phyloP scores from a whole-genome alignment of 35 echinoderm and acorn worm genomes.

The Anneissia japonica region DNA sequence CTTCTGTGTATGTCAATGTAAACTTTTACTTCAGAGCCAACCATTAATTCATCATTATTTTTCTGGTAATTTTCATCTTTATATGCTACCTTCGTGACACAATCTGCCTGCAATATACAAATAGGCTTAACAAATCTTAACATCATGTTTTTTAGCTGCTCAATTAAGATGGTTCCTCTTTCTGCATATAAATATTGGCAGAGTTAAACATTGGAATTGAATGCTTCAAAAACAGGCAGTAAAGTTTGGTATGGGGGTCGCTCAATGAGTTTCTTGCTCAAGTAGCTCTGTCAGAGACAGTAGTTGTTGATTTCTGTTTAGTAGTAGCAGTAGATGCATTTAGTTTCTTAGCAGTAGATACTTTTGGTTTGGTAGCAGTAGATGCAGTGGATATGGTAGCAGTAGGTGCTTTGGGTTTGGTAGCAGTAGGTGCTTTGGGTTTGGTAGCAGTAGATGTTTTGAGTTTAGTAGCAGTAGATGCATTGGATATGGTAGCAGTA shows the following conservation, averaged over 20 bases:
- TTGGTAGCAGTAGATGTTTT: not conserved
- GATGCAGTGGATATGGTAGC: not conserved
- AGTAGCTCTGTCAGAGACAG: not conserved
- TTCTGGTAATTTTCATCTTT: conserved; percentile 11
- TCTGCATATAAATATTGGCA: conserved; percentile 32
- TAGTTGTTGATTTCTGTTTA: not conserved
- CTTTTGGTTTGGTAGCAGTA: not conserved
- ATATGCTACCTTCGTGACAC: conserved; percentile 12
- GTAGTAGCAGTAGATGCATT: not conserved
- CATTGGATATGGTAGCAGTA: conserved; percentile 4
- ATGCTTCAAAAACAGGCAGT: not conserved
- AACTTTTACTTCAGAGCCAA: conserved; percentile 1
- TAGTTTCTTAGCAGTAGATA: not conserved
- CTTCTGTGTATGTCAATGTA: too few relatives aligned
- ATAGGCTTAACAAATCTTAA: conserved; percentile 26
- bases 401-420: not conserved
- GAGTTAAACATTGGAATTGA: conserved; percentile 34
- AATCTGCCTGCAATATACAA: not conserved
- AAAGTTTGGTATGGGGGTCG: conserved; percentile 1
- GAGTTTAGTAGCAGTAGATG: not conserved
- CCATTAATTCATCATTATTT: conserved; percentile 24
- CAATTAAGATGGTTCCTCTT: conserved; percentile 28
- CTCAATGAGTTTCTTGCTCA: conserved; percentile 9
- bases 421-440: not conserved
- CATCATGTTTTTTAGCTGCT: conserved; percentile 26